phyloP scores from a whole-genome alignment of 2,888 invertebrate species.

The Prosopocoilus inquinatus region DNA sequence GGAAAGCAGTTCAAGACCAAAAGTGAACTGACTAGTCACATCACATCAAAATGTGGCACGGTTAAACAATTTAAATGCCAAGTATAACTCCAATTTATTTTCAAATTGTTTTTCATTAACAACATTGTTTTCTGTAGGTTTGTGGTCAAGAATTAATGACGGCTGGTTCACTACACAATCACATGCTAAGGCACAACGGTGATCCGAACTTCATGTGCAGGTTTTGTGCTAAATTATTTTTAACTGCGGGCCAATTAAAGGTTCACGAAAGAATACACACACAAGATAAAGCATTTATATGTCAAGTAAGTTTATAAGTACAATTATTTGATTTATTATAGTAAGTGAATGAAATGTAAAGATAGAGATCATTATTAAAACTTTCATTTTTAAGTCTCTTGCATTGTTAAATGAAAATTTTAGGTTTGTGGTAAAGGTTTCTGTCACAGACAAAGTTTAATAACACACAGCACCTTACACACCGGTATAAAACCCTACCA shows the following conservation, averaged over 20 bases:
- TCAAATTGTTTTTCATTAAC: background rate
- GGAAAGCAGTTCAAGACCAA: constrained; percentile 49
- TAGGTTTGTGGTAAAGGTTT: constrained; percentile 53
- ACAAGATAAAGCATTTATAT: constrained; percentile 43
- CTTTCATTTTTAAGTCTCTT: too few species aligned
- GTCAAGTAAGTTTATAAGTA: too few species aligned
- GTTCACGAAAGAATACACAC: constrained; percentile 46
- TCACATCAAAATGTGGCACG: constrained; percentile 50
- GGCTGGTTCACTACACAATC: constrained; percentile 41
- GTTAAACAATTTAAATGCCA: constrained; percentile 47
- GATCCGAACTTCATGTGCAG: constrained; percentile 39
- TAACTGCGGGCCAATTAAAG: constrained; percentile 41
- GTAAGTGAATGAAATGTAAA: too few species aligned
- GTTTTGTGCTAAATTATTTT: constrained; percentile 44
- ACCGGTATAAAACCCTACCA: constrained; percentile 53
- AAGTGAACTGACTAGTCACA: constrained; percentile 44
- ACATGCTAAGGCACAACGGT: constrained; percentile 40
- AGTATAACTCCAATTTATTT: constrained; percentile 21
- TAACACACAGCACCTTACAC: constrained; percentile 53
- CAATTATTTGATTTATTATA: constrained; percentile 7
- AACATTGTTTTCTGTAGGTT: constrained; percentile 29
- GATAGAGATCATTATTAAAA: too few species aligned
- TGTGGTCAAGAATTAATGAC: constrained; percentile 42
- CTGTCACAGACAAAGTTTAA: constrained; percentile 52
- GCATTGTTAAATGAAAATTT: constrained; percentile 9